Conservation (phyloP, 2,888 invertebrate species). For the Napeogenes sylphis region DNA sequence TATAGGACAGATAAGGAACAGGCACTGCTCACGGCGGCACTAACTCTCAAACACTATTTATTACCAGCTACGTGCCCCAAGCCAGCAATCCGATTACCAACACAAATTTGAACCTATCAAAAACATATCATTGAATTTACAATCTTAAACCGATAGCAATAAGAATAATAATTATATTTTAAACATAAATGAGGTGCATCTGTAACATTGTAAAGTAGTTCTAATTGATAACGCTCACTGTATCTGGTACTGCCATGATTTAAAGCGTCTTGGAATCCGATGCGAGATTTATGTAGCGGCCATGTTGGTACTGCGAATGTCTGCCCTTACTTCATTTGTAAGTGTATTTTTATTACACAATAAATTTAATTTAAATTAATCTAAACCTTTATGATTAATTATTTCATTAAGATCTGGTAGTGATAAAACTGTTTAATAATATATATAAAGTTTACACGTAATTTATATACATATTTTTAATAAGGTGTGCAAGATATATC, state of each 20-base stretch:
- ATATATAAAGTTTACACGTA: no score
- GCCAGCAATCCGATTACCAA: conserved; percentile 51
- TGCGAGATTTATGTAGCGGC: conserved; percentile 53
- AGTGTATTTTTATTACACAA: conserved; percentile 8
- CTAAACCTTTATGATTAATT: not conserved
- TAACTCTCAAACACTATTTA: conserved; percentile 70
- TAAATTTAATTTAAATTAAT: conserved; percentile 9
- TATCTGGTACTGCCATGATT: conserved; percentile 69
- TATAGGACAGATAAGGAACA: conserved; percentile 62
- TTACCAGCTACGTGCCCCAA: conserved; percentile 66
- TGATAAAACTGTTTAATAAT: not conserved
- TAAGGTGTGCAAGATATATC: no score
- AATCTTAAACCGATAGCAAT: conserved; percentile 31
- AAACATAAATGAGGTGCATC: conserved; percentile 22
- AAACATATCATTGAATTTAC: conserved; percentile 33
- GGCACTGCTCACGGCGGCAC: conserved; percentile 55
- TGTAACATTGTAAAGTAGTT: conserved; percentile 45
- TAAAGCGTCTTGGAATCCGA: conserved; percentile 59
- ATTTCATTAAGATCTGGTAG: conserved; percentile 3
- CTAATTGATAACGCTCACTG: conserved; percentile 68
- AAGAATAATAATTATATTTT: conserved; percentile 26
- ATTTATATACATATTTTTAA: no score
- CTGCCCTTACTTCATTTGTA: conserved; percentile 20
- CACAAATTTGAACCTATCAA: conserved; percentile 33
- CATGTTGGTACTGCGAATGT: conserved; percentile 33